Percentiles rank a stretch among this genome's conserved stretches.
These are phyloP conservation scores for Cryptocheilus praepositus DNA, from an alignment of 2,888 invertebrate genomes.

Conservation along the genomic window DNA sequence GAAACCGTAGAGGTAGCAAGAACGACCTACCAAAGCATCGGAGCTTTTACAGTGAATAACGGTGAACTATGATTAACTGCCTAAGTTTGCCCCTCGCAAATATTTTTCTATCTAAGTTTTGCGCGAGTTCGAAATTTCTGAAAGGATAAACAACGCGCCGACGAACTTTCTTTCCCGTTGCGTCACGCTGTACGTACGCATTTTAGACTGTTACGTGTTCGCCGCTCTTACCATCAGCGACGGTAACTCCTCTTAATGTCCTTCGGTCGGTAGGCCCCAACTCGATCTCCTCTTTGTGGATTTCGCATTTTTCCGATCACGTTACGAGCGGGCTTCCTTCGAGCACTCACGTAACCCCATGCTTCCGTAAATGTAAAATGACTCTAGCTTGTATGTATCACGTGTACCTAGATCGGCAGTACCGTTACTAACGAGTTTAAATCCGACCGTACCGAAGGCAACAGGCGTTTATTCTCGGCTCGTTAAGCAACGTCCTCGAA, in stretches of 20 bases:
- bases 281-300: slow-evolving; percentile 45
- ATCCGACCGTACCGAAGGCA: slow-evolving; percentile 29
- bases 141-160: too few relatives aligned
- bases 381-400: slow-evolving; percentile 44
- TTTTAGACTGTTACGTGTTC: too few relatives aligned
- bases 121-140: too few relatives aligned
- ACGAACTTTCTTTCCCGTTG: too few relatives aligned
- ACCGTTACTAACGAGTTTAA: slow-evolving; percentile 49
- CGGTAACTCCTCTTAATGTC: slow-evolving; percentile 31
- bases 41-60: too few relatives aligned
- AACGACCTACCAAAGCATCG: too few relatives aligned
- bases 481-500: slow-evolving; percentile 16
- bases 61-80: too few relatives aligned
- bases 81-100: too few relatives aligned
- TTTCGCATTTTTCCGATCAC: slow-evolving; percentile 43
- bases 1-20: too few relatives aligned
- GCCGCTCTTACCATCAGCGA: neutral
- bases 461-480: slow-evolving; percentile 26
- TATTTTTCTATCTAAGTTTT: too few relatives aligned
- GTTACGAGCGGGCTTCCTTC: slow-evolving; percentile 40
- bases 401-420: slow-evolving; percentile 35
- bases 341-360: slow-evolving; percentile 37
- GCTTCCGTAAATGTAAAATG: slow-evolving; percentile 56
- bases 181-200: neutral
- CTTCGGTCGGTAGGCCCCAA: slow-evolving; percentile 28